Base-by-base conservation (phyloP, 2,113 vertebrate genomes). In the Apodemus sylvaticus region DNA sequence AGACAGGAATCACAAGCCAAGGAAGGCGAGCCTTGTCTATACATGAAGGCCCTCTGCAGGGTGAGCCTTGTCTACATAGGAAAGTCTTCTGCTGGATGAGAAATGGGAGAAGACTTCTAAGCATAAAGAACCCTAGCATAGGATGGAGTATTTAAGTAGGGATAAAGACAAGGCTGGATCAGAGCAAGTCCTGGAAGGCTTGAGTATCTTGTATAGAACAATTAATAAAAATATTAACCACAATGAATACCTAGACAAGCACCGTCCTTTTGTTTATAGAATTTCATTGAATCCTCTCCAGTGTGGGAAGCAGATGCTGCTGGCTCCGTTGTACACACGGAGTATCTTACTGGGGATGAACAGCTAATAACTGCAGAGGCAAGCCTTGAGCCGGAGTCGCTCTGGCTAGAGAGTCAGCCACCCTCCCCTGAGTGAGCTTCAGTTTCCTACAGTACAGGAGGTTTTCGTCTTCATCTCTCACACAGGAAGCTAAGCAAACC, bases 151-250 rank as follows among this genome's bases (percentile, higher is more conserved):
- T 53, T 3, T 36, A 53, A 79, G 31, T 36, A 76, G 48, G 45
- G 51, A 48, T 10, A 68, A 87, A 71, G 42, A 42, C 26, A 53
- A 64, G 53, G 42, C 71, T 86, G 45, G 24, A 17, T 31, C 76
- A 78, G 71, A 53, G 51, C 76, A 60, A 51, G 29, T 60, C 31
- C 55, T 19, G 3, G n/a, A 5, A 19, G 24, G 6, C 11, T 68
- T 34, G 11, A 73, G 31, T 45, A 34, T 7, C 39, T 13, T 1
- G 6, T 14, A 51, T 51, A 87, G 74, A 89, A 86, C 74, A 86
- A 83, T 55, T 60, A 76, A 91, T 86, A 81, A 78, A 74, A 70
- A 91, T 55, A 79, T 70, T 42, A 95, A 39, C 29, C 70, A n/a
- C 36, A n/a, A 16, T 83, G 48, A 62, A 26, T 45, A 34, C 45